phyloP scores from a whole-genome alignment of 2,113 vertebrate genomes.

The Rhinoptilus africanus region DNA sequence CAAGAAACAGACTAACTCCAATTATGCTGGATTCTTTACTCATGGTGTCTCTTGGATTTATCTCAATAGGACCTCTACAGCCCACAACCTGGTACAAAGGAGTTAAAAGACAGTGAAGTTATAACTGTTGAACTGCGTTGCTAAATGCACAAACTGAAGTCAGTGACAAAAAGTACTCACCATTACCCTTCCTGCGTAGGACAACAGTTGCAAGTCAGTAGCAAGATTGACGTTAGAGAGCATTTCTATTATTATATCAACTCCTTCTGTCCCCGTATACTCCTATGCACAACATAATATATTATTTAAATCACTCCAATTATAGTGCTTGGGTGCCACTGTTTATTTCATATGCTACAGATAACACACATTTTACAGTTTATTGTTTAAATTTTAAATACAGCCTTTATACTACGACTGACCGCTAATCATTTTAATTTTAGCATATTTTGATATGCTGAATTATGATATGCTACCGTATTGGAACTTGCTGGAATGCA shows the following conservation, averaged over 20 bases:
- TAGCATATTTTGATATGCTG: not conserved
- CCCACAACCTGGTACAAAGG: conserved; percentile 82
- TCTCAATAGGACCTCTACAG: conserved; percentile 83
- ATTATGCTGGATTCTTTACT: conserved; percentile 84
- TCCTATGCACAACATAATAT: conserved; percentile 63
- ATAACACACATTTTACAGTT: not conserved
- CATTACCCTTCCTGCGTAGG: conserved; percentile 77
- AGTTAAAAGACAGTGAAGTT: not conserved
- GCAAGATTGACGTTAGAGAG: conserved; percentile 89
- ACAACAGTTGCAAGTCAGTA: conserved; percentile 84
- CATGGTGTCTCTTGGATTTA: conserved; percentile 89
- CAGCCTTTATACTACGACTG: not conserved
- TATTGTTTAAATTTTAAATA: not conserved
- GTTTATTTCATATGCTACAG: not conserved
- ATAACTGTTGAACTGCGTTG: rapidly evolving
- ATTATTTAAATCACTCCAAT: not conserved
- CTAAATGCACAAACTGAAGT: not conserved
- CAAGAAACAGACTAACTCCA: conserved; percentile 75
- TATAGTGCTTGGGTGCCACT: not conserved
- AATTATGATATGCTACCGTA: not conserved
- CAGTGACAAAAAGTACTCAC: conserved; percentile 69
- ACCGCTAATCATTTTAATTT: not conserved
- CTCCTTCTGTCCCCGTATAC: conserved; percentile 71
- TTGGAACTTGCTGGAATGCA: not conserved
- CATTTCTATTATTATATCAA: conserved; percentile 94